Evolutionary conservation across 1,140 invertebrate genomes (phyloP), one percentile per base, ranked within the genome.

Genomic region (Sarcophaga bullata): DNA sequence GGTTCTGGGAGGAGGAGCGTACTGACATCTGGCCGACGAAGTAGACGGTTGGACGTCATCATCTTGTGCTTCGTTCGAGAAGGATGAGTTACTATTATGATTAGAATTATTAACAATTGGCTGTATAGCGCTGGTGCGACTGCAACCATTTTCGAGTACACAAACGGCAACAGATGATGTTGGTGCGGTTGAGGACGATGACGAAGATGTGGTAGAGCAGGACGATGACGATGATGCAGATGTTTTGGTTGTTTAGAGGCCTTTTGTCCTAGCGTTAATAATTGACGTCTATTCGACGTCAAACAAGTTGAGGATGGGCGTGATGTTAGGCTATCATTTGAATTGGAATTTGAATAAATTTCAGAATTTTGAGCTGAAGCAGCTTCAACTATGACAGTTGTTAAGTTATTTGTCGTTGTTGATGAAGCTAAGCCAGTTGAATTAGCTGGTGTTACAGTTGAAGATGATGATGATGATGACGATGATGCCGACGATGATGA

Each of bases 281-380:
- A 7, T 72, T 8, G 17, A 46, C 54, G 58, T 72, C 72, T 72
- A 11, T 48, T 81, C 6, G 37, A n/a, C 46, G 80, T 54, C 19
- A 68, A 82, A 48, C 54, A 73, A 37, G 78, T 83, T 54, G 80
- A 81, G 52, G 82, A 73, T n/a, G 49, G 25, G n/a, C 82, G 72
- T 19, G 76, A 73, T 80, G 76, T 76, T 58, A 84, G 78, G 78
- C 86, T 86, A 80, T 89, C 86, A 85, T 89, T 88, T 81, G 87
- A 88, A 85, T 87, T 89, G 50, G 88, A 88, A 76, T 87, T 89
- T 58, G 88, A 87, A 62, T 84, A 86, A n/a, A 87, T 86, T 75
- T 89, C 86, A n/a, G 85, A 84, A 52, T 86, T 83, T 6, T 83
- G 81, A 50, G 81, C 81, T 72, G 75, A 50, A 4, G 75, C 17